These are phyloP conservation scores for Macrophya annulata DNA, from an alignment of 2,888 invertebrate species.

Conservation along the genomic window DNA sequence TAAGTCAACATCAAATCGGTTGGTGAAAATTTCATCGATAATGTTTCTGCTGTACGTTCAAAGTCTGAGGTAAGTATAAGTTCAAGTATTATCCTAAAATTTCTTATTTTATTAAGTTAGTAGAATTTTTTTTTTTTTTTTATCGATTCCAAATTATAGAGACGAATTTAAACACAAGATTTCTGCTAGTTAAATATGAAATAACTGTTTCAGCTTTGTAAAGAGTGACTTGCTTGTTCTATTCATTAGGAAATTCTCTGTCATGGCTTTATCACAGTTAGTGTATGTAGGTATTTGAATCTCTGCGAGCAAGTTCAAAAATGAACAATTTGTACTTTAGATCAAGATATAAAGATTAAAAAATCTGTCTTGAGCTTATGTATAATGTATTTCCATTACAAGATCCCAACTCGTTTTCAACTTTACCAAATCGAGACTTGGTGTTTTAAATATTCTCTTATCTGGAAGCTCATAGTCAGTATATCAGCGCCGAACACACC, in stretches of 20 bases:
- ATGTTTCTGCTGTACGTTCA: too few relatives aligned
- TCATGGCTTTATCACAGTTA: neutral
- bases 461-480: neutral
- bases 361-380: neutral
- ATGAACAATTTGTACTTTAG: neutral
- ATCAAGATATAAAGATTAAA: conserved; percentile 4
- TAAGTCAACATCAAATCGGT: conserved; percentile 6
- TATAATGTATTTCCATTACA: conserved; percentile 15
- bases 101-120: neutral
- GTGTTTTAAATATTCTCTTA: neutral
- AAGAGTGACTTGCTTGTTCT: neutral
- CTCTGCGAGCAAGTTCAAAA: too few relatives aligned
- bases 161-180: neutral
- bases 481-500: neutral
- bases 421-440: neutral
- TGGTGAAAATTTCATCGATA: neutral
- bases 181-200: neutral
- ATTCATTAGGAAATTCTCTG: neutral
- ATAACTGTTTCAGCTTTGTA: neutral
- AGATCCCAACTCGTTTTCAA: conserved; percentile 21
- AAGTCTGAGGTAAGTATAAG: too few relatives aligned
- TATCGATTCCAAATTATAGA: neutral
- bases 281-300: too few relatives aligned
- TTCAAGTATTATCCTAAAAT: neutral
- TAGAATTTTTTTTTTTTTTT: neutral